These are phyloP conservation scores for Cladorhizidae sp. DNA, from an alignment of 37 sponge, comb jelly and placozoan species.

Conservation along the genomic window DNA sequence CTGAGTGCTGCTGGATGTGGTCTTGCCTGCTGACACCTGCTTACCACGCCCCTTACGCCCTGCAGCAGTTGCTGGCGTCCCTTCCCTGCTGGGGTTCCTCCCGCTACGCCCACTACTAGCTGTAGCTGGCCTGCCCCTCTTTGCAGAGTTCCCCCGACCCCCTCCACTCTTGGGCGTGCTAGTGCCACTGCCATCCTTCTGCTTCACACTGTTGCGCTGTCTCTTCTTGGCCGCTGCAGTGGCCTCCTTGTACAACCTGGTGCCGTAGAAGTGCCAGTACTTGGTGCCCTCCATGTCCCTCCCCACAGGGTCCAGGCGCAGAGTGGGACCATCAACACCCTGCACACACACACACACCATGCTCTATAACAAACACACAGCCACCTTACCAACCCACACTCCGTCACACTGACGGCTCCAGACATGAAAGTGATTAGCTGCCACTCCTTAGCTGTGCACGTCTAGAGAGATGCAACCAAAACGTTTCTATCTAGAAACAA, in stretches of 20 bases:
- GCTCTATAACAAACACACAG: no score
- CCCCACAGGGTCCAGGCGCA: constrained; percentile 69
- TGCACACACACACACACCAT: constrained; percentile 9
- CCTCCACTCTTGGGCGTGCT: background rate
- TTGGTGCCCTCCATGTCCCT: constrained; percentile 59
- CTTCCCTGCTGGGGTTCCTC: background rate
- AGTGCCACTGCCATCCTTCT: background rate
- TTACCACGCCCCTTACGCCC: constrained; percentile 19
- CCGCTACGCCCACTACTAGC: background rate
- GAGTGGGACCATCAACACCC: constrained; percentile 53
- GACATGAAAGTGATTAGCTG: no score
- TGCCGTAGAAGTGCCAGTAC: constrained; percentile 90
- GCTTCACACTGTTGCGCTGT: background rate
- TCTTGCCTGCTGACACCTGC: background rate
- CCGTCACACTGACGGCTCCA: no score
- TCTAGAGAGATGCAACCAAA: no score
- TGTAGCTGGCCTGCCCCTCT: background rate
- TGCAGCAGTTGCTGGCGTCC: background rate
- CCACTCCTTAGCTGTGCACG: no score
- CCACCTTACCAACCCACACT: no score
- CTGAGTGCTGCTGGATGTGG: constrained; percentile 5
- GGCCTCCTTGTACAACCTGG: constrained; percentile 71
- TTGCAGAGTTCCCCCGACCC: background rate
- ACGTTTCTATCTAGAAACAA: no score
- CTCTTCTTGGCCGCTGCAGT: constrained; percentile 41